Conservation (phyloP, 2,113 vertebrate species). For the Nematolebias whitei region DNA sequence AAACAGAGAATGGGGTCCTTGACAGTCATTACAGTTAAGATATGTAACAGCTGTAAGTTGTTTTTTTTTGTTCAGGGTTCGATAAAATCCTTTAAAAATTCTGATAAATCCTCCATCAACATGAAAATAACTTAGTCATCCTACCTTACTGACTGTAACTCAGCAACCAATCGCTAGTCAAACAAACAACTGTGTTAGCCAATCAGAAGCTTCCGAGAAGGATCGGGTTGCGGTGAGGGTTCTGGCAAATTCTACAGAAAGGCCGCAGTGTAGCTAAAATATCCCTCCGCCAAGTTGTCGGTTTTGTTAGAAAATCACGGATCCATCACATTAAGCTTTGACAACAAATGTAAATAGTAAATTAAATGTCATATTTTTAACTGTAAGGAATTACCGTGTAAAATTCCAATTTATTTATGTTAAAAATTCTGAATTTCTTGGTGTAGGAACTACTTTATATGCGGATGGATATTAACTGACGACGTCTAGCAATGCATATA, state of each 20-base stretch:
- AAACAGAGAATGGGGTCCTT: not conserved
- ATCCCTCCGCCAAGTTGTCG: conserved; percentile 45
- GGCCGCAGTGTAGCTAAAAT: not conserved
- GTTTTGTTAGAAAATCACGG: not conserved
- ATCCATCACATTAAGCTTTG: not conserved
- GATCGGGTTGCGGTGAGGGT: conserved; percentile 38
- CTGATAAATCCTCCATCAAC: not conserved
- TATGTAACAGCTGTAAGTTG: not conserved
- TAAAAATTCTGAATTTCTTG: not conserved
- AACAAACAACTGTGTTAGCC: conserved; percentile 72
- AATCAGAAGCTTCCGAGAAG: conserved; percentile 62
- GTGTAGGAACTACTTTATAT: conserved; percentile 38
- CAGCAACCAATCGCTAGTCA: conserved; percentile 62
- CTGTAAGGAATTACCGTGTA: accelerated
- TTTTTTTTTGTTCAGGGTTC: not conserved
- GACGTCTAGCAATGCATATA: conserved; percentile 60
- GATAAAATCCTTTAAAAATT: not conserved
- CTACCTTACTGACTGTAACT: conserved; percentile 44
- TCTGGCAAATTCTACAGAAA: conserved; percentile 66
- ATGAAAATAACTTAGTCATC: conserved; percentile 1
- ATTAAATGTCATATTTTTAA: accelerated
- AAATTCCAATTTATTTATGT: accelerated
- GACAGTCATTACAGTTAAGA: not conserved
- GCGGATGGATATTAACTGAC: conserved; percentile 46
- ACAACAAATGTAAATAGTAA: accelerated